Percentiles rank a stretch among this genome's conserved stretches.
Conservation (phyloP, 2,113 vertebrate species). For the Notothenia coriiceps region DNA sequence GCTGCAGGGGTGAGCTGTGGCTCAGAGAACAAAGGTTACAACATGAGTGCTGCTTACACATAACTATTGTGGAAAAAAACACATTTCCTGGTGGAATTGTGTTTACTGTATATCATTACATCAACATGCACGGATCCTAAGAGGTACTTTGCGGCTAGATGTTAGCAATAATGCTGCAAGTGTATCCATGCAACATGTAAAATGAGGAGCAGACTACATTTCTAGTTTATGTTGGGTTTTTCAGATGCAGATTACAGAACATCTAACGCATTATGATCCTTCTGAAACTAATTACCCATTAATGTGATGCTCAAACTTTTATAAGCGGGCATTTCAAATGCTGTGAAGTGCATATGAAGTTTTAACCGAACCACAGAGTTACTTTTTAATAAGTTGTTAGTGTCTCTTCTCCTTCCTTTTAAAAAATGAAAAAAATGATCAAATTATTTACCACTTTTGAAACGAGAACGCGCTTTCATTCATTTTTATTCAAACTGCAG, state of each 20-base stretch:
- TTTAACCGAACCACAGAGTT: not conserved
- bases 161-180: conserved; percentile 6
- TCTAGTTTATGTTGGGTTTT: no score
- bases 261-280: not conserved
- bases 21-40: not conserved
- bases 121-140: not conserved
- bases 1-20: no score
- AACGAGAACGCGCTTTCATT: not conserved
- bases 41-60: conserved; percentile 11
- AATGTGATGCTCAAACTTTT: not conserved
- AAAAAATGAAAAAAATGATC: not conserved
- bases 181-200: not conserved
- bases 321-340: not conserved
- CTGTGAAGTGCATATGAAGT: not conserved
- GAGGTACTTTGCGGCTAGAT: not conserved
- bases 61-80: not conserved
- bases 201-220: not conserved
- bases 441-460: not conserved
- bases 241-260: not conserved
- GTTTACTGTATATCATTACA: not conserved
- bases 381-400: not conserved
- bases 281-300: not conserved
- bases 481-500: not conserved
- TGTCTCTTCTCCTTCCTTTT: not conserved
- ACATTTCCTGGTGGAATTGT: not conserved